Evolutionary conservation across 2,797 vertebrate genomes (phyloP).

Genomic region (Chromis chromis): DNA sequence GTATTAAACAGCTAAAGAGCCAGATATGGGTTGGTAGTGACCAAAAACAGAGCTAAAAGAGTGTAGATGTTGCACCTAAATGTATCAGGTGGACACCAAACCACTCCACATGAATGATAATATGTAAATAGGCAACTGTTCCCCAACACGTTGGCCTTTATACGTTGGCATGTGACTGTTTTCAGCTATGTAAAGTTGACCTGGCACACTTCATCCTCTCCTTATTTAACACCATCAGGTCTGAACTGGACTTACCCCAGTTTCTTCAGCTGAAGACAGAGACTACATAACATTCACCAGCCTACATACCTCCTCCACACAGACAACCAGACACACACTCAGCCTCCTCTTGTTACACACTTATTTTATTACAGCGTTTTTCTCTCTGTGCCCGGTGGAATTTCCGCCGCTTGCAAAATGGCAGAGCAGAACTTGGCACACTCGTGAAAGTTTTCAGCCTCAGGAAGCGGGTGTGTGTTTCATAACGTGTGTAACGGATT

Average conservation of each 20-base stretch:
- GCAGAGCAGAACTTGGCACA: constrained; percentile 1
- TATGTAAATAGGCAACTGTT: too few species aligned
- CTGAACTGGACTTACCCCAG: constrained; percentile 26
- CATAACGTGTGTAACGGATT: background rate
- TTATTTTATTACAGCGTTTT: background rate
- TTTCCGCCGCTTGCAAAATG: constrained; percentile 13
- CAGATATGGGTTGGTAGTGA: too few species aligned
- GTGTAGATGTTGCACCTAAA: too few species aligned
- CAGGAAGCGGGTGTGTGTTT: constrained; percentile 27
- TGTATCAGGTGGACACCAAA: too few species aligned
- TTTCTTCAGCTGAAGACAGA: background rate
- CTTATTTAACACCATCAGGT: constrained; percentile 26
- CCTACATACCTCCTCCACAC: background rate
- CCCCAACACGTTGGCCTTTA: too few species aligned
- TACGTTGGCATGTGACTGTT: too few species aligned
- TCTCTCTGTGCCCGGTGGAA: background rate
- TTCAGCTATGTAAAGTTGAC: background rate
- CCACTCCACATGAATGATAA: too few species aligned
- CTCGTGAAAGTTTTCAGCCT: background rate
- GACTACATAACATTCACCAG: background rate
- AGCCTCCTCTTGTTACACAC: background rate
- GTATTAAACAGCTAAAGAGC: too few species aligned
- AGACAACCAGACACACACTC: background rate
- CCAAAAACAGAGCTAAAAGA: too few species aligned
- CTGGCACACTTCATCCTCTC: background rate